Evolutionary conservation across 2,888 invertebrate species (phyloP), one percentile per base, ranked within the genome.

Genomic region (Hemaris fuciformis): DNA sequence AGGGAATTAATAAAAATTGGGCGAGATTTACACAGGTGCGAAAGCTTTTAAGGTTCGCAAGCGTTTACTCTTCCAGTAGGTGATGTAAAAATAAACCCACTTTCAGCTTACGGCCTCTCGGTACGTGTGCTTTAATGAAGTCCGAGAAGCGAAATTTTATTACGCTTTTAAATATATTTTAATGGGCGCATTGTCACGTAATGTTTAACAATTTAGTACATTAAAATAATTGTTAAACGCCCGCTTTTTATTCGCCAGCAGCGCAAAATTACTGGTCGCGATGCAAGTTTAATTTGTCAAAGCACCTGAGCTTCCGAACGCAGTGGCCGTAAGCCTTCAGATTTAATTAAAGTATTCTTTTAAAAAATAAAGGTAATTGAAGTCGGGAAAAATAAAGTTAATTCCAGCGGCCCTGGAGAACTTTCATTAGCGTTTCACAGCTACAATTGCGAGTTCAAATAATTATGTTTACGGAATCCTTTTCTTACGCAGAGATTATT

Each of bases 391-490:
- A 84, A 84, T 80, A 81, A 80, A 85, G 81, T 87, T 85, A 88
- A 89, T 86, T 88, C 81, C 77, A 84, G 83, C 80, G 78, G 77
- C 81, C 77, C 79, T 77, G 77, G 78, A 83, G 81, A 86, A 86
- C 85, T 88, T 89, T 89, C 88, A 89, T 89, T 89, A 86, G 84
- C 82, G 83, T 83, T 84, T 89, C 85, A 86, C 85, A 80, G 86
- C 86, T 89, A 89, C 89, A 87, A 89, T 89, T 88, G 87, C 85
- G 85, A 88, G 87, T 88, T 89, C 86, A 88, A 91, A 91, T 91
- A 92, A 92, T 92, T 91, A 89, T 89, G 87, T 90, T 91, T 88
- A 88, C 88, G 84, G 85, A 91, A 91, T 91, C 90, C 91, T 90
- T 92, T 92, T 91, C 91, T 89, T 89, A 88, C 87, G 84, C 86